phyloP scores from a whole-genome alignment of 2,797 vertebrate species.

The Fundulus diaphanus region DNA sequence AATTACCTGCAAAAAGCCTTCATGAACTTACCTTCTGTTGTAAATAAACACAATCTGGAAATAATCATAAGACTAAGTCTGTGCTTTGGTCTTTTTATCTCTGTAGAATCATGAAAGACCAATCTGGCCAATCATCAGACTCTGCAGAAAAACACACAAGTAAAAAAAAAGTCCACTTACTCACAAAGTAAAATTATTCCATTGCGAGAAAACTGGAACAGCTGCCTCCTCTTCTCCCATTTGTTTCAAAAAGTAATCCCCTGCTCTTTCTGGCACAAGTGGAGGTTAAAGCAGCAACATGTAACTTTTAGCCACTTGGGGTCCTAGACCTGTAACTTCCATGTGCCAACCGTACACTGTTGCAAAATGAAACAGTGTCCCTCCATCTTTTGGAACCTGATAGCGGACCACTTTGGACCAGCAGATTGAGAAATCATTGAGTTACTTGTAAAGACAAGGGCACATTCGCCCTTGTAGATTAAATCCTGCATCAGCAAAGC shows the following conservation, averaged over 20 bases:
- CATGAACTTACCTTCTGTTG: constrained; percentile 1
- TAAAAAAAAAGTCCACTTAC: constrained; percentile 6
- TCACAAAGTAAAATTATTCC: not conserved
- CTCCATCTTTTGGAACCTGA: no score
- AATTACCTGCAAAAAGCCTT: not conserved
- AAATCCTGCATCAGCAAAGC: no score
- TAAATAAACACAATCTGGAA: not conserved
- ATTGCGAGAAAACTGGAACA: not conserved
- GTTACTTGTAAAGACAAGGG: no score
- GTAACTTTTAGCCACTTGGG: no score
- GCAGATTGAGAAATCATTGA: no score
- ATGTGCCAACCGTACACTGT: no score
- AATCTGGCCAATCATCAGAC: not conserved
- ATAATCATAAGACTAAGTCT: not conserved
- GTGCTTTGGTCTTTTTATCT: not conserved
- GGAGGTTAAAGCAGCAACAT: no score
- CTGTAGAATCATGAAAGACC: not conserved
- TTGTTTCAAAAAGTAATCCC: not conserved
- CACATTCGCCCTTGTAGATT: no score
- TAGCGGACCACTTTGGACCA: no score
- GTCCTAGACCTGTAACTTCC: no score
- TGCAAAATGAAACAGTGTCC: no score
- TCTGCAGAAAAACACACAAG: not conserved
- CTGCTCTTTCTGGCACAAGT: not conserved
- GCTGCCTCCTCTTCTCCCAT: not conserved